Conservation (phyloP, 2,113 vertebrate genomes). For the Sebastes schlegelii region DNA sequence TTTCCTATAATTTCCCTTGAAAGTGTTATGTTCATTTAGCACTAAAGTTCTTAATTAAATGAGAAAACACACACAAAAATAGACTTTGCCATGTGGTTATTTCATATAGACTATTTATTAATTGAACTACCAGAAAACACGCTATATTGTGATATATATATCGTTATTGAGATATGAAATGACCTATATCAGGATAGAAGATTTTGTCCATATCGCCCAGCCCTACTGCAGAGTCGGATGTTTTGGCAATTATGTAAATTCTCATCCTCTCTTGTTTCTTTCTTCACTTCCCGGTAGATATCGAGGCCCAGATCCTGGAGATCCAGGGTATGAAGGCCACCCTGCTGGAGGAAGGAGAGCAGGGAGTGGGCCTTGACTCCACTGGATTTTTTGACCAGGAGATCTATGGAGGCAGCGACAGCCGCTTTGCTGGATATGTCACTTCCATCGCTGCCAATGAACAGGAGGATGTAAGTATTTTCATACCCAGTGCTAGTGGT, state of each 20-base stretch:
- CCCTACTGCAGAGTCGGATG: neutral
- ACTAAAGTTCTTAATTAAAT: no score
- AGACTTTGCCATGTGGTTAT: no score
- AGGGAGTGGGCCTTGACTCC: constrained; percentile 97
- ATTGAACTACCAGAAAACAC: no score
- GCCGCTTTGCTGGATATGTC: constrained; percentile 96
- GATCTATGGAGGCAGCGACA: constrained; percentile 98
- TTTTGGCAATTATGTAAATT: neutral
- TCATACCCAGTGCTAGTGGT: neutral
- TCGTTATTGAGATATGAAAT: no score
- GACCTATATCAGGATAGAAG: no score
- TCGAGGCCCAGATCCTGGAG: constrained; percentile 98
- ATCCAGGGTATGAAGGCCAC: constrained; percentile 97
- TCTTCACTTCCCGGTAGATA: constrained; percentile 82
- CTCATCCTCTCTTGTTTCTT: neutral
- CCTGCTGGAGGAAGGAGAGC: constrained; percentile 89
- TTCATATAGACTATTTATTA: no score
- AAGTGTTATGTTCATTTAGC: no score
- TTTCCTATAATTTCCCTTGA: no score
- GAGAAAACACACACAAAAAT: no score
- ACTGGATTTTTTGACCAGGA: constrained; percentile 98
- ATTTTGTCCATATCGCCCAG: no score
- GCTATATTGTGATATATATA: no score
- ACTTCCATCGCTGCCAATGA: constrained; percentile 98
- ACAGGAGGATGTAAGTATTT: constrained; percentile 93